Base-by-base conservation (phyloP, 2,113 vertebrate species). In the Etia nguti region DNA sequence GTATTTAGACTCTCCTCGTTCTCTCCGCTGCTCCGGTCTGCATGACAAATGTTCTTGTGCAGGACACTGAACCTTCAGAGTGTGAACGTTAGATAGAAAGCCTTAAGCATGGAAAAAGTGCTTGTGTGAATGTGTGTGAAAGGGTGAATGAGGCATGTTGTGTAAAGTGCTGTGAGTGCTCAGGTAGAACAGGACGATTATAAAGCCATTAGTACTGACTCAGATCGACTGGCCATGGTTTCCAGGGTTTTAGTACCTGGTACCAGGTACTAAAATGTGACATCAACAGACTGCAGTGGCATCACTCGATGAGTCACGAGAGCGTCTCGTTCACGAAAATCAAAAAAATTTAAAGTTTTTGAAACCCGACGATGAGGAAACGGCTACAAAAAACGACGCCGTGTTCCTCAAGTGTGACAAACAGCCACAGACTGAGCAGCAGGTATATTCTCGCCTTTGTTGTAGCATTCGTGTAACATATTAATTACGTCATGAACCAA, bases 351-450 rank as follows among this genome's bases (percentile, higher is more conserved):
- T 36, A 6, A 65, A 3, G 18, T n/a, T 65, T 36, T 65, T 65
- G 60, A 65, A 36, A 36, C 18, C 60, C 18, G 18, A 36, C 1
- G 4, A 8, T 0, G 1, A 38, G 60, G 31, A 65, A n/a, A 65
- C 0, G 0, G 31, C 18, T 36, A 65, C 60, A 65, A 10, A 34
- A 65, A 65, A 65, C 18, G 31, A n/a, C 1, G 2, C 18, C 1
- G 2, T 65, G 10, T 65, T 65, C 31, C 31, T 18, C 1, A 6
- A 36, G 18, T 62, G 18, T 62, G 59, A 36, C 18, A 62, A 1
- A 36, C 59, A 36, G 59, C 59, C 31, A 12, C 60, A 34, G 34
- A 34, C 34, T 6, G 34, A 34, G 34, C 34, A 34, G 34, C 34
- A 34, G 34, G 34, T 34, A 34, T 34, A 34, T 34, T 34, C 34